phyloP scores from a whole-genome alignment of 2,888 invertebrate species.

The Ennomos erosarius region DNA sequence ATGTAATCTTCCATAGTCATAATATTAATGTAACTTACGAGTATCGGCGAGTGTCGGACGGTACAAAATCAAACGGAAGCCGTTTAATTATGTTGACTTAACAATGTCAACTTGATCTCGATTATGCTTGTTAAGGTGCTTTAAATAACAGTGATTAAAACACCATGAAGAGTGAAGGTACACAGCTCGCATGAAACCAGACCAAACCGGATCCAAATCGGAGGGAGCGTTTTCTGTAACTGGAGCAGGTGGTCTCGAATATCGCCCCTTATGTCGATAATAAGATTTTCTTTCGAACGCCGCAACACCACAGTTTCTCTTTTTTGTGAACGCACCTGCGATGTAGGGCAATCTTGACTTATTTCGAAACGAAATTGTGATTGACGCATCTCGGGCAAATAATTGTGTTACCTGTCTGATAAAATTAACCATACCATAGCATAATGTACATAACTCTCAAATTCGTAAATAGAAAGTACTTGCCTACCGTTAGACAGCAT shows the following conservation, averaged over 20 bases:
- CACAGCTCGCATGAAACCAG: constrained; percentile 70
- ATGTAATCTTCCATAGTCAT: too few species aligned
- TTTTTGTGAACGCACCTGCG: constrained; percentile 79
- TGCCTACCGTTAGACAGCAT: background rate
- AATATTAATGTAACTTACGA: too few species aligned
- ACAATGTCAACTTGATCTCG: constrained; percentile 37
- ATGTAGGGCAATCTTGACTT: constrained; percentile 76
- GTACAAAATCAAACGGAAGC: constrained; percentile 38
- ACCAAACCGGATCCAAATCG: constrained; percentile 79
- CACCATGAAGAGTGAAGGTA: constrained; percentile 75
- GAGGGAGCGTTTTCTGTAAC: constrained; percentile 80
- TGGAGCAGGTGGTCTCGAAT: constrained; percentile 81
- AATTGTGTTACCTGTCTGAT: constrained; percentile 48
- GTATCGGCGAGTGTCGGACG: constrained; percentile 1
- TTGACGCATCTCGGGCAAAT: constrained; percentile 68
- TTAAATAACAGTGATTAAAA: constrained; percentile 55
- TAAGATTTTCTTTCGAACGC: constrained; percentile 80
- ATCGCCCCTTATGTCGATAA: constrained; percentile 81
- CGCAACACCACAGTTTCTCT: constrained; percentile 77
- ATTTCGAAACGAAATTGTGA: constrained; percentile 69
- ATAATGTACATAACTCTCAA: constrained; percentile 17
- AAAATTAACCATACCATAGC: constrained; percentile 31
- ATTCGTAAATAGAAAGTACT: background rate
- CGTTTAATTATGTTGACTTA: constrained; percentile 29
- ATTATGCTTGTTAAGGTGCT: constrained; percentile 30